phyloP scores from a whole-genome alignment of 2,888 invertebrate genomes.

The Eupithecia vulgata region DNA sequence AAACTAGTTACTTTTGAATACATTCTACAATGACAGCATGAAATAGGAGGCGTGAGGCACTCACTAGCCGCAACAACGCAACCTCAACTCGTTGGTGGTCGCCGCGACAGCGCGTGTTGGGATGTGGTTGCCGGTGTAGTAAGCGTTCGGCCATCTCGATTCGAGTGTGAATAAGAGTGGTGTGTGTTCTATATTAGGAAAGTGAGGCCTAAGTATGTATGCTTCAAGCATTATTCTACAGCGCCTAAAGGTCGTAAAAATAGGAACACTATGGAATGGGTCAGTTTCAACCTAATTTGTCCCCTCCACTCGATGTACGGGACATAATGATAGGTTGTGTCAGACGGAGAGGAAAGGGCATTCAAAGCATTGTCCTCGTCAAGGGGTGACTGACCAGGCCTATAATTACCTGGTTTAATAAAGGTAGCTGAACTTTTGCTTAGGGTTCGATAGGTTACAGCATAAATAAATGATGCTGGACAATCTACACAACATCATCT shows the following conservation, averaged over 20 bases:
- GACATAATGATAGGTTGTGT: constrained; percentile 27
- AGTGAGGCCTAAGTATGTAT: too few relatives aligned
- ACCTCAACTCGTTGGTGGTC: too few relatives aligned
- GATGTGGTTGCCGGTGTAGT: too few relatives aligned
- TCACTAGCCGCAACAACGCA: too few relatives aligned
- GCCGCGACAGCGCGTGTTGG: too few relatives aligned
- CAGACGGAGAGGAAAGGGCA: constrained; percentile 21
- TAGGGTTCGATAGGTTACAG: not conserved
- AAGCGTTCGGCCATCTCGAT: too few relatives aligned
- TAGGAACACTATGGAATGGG: not conserved
- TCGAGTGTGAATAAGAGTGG: too few relatives aligned
- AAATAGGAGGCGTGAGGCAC: too few relatives aligned
- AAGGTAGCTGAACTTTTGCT: not conserved
- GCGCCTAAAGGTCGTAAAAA: not conserved
- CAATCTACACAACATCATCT: not conserved
- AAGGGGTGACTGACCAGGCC: constrained; percentile 16
- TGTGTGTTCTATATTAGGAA: too few relatives aligned
- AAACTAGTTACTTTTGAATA: too few relatives aligned
- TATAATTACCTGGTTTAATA: not conserved
- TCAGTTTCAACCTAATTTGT: constrained; percentile 21
- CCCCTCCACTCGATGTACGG: constrained; percentile 17
- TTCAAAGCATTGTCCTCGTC: constrained; percentile 14
- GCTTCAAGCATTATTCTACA: too few relatives aligned
- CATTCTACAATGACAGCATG: too few relatives aligned
- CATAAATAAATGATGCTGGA: not conserved